Base-by-base conservation (phyloP, 2,888 invertebrate genomes). In the Dioctria rufipes region DNA sequence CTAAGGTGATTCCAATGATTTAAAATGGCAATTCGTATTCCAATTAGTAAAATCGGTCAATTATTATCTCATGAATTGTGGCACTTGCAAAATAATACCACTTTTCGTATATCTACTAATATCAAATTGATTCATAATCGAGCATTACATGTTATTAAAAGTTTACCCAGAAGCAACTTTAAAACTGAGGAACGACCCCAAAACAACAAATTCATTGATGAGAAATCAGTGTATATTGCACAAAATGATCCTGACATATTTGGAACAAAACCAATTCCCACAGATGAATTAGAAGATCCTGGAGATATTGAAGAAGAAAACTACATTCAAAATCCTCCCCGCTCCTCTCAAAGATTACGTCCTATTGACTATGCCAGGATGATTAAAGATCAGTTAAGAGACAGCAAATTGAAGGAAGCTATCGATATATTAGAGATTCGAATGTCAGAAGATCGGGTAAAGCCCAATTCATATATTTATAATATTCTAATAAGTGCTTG, bases 401-500 rank as follows among this genome's bases (percentile, higher is more conserved):
- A 92, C 79, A 92, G 92, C 54, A 91, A 94, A 86, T 88, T 95
- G 4, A 92, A 93, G 85, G 94, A 95, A 87, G 97, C 97, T 0
- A 90, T 97, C 37, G 92, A 93, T 83, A 91, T 97, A 3, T 87
- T 97, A 69, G 95, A 96, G 86, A 89, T 92, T n/a, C 91, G 91
- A 87, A 94, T 96, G 93, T 86, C 94, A 5, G 91, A 93, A 85
- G 96, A 97, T 87, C 91, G 92, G 84, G 95, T 94, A 0, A 93
- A 93, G 87, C 97, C 97, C 0, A 93, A 92, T 81, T 91, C 91
- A 83, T 95, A 95, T 86, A 93, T 95, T 85, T 98, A 94, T 86
- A 95, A 94, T 86, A 90, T 96, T 80, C 88, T 98, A n/a, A 94
- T 98, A 81, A 93, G 94, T 81, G 95, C 93, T 6, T 95, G 95